Percentiles rank a stretch among this genome's conserved stretches.
phyloP scores from a whole-genome alignment of 2,888 invertebrate species.

The Trissolcus japonicus region DNA sequence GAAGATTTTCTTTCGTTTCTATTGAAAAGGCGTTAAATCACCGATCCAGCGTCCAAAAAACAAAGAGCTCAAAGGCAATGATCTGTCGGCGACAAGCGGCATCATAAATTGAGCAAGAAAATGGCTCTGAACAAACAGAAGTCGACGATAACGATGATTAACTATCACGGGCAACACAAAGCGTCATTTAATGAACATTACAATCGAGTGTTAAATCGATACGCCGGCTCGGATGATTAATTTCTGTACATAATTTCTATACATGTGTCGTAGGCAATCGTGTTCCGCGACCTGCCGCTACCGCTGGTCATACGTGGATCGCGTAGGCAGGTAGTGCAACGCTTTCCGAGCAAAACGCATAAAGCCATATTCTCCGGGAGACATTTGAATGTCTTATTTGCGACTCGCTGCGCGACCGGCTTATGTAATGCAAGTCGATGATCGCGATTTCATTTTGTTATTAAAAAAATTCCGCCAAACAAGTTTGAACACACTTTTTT shows the following conservation, averaged over 20 bases:
- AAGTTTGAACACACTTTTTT: too few species aligned
- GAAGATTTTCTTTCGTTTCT: too few species aligned
- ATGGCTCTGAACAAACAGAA: slow-evolving; percentile 29
- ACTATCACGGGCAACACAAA: slow-evolving; percentile 37
- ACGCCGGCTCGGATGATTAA: slow-evolving; percentile 59
- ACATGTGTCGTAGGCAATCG: slow-evolving; percentile 60
- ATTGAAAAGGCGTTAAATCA: too few species aligned
- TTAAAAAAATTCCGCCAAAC: too few species aligned
- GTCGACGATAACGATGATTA: slow-evolving; percentile 37
- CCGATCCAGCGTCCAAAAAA: background rate
- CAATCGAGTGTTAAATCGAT: slow-evolving; percentile 47
- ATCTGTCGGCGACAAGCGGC: slow-evolving; percentile 5
- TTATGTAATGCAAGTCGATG: slow-evolving; percentile 2
- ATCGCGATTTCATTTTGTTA: slow-evolving; percentile 3
- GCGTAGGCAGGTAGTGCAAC: slow-evolving; percentile 41
- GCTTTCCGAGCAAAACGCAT: slow-evolving; percentile 34
- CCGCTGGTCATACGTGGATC: slow-evolving; percentile 38
- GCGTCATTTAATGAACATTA: slow-evolving; percentile 47
- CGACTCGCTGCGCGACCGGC: background rate
- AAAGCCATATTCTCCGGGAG: slow-evolving; percentile 19
- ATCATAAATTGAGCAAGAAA: slow-evolving; percentile 25
- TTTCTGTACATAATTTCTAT: slow-evolving; percentile 59
- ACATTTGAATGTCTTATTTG: slow-evolving; percentile 48
- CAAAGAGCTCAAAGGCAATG: background rate
- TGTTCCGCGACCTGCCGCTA: slow-evolving; percentile 56